A percentile compares a stretch with the other conserved stretches of the same genome.
phyloP scores from a whole-genome alignment of 2,113 vertebrate species.

The Poeciliopsis retropinna region DNA sequence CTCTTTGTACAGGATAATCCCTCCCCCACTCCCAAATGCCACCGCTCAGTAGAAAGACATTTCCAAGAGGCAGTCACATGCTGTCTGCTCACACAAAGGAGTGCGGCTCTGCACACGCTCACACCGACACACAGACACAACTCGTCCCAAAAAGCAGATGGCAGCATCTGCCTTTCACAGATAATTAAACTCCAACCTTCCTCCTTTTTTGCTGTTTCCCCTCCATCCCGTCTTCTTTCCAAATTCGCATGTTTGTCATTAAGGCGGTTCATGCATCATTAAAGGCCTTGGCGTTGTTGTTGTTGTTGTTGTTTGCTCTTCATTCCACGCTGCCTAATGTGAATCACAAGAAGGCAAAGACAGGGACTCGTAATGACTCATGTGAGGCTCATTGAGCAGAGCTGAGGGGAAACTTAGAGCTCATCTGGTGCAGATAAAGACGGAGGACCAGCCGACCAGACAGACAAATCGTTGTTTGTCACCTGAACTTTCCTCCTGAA shows the following conservation, averaged over 20 bases:
- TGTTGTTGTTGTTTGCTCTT: conserved; percentile 52
- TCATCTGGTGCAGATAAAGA: conserved; percentile 32
- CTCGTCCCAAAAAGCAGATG: conserved; percentile 47
- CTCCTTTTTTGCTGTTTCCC: neutral
- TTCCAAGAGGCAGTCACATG: conserved; percentile 46
- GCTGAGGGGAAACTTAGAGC: conserved; percentile 32
- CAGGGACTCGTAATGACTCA: conserved; percentile 42
- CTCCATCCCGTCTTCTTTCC: conserved; percentile 17
- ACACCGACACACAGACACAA: conserved; percentile 12
- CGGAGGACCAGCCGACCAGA: neutral
- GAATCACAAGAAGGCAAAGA: conserved; percentile 51
- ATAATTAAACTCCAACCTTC: conserved; percentile 56
- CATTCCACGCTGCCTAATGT: conserved; percentile 55
- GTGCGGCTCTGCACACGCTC: conserved; percentile 25
- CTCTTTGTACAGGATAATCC: conserved; percentile 64
- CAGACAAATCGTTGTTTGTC: neutral
- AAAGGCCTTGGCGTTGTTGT: conserved; percentile 54
- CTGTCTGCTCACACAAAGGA: conserved; percentile 49
- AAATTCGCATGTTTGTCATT: conserved; percentile 53
- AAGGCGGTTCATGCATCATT: conserved; percentile 62
- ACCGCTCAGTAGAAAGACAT: conserved; percentile 53
- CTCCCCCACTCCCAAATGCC: conserved; percentile 58
- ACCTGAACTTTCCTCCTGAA: neutral
- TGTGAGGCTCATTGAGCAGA: conserved; percentile 67
- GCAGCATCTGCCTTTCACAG: conserved; percentile 66